These are phyloP conservation scores for Pachydiplax longipennis DNA, from an alignment of 2,888 invertebrate genomes.

Conservation along the genomic window DNA sequence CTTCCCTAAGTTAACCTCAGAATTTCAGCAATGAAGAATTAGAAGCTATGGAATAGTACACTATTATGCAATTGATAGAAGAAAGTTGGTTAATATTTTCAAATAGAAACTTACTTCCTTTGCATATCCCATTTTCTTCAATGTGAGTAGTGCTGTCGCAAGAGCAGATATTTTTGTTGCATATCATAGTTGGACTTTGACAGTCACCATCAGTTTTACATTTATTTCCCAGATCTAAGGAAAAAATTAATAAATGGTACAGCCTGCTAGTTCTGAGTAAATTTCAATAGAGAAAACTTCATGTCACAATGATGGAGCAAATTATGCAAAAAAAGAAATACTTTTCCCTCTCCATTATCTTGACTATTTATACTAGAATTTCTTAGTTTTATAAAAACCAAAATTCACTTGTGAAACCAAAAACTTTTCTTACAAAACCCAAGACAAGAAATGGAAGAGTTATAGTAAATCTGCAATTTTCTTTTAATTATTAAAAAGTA, in stretches of 20 bases:
- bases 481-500: too few relatives aligned
- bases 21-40: neutral
- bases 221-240: neutral
- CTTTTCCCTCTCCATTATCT: too few relatives aligned
- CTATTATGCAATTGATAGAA: neutral
- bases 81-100: neutral
- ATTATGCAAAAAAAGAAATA: neutral
- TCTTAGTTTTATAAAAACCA: too few relatives aligned
- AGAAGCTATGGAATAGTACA: neutral
- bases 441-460: too few relatives aligned
- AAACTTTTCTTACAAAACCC: too few relatives aligned
- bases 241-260: neutral
- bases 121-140: neutral
- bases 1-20: neutral
- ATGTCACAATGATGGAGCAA: neutral
- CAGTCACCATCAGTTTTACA: neutral
- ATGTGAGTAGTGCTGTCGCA: neutral
- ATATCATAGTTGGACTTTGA: neutral
- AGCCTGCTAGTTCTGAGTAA: too few relatives aligned
- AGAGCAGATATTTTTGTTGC: neutral
- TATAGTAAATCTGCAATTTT: too few relatives aligned
- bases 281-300: neutral
- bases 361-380: too few relatives aligned
- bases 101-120: neutral
- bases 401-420: too few relatives aligned